A percentile compares a stretch with the other conserved stretches of the same genome.
These are phyloP conservation scores for Phalanger gymnotis DNA, from an alignment of 2,797 vertebrate genomes.

Conservation along the genomic window DNA sequence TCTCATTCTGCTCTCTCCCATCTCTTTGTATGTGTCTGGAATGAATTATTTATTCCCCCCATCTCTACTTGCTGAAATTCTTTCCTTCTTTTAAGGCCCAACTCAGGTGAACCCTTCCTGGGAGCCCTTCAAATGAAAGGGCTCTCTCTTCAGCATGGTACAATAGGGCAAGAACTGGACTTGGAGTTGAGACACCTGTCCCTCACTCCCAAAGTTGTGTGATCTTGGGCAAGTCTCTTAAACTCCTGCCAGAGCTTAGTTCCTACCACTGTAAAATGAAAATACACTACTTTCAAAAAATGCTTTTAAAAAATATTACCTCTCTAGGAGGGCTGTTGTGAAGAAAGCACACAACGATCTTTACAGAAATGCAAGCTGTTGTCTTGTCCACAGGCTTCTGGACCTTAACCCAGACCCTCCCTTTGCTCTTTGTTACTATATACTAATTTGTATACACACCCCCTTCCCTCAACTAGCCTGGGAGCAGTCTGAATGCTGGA, in stretches of 20 bases:
- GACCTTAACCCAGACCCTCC: not conserved
- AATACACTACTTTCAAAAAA: not conserved
- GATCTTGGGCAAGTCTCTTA: not conserved
- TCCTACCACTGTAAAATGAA: not conserved
- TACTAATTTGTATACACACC: not conserved
- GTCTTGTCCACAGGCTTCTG: not conserved
- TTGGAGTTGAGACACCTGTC: not conserved
- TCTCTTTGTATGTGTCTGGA: not conserved
- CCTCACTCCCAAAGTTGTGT: not conserved
- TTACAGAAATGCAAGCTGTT: not conserved
- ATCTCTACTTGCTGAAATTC: not conserved
- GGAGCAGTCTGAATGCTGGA: not conserved
- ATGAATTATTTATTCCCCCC: not conserved
- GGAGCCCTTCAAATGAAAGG: not conserved
- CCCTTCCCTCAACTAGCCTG: not conserved
- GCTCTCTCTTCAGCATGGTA: not conserved
- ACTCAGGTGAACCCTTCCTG: not conserved
- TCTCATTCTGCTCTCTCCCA: not conserved
- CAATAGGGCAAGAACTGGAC: not conserved
- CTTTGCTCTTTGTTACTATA: not conserved
- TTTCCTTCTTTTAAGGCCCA: not conserved
- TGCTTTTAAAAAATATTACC: not conserved
- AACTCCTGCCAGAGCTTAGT: not conserved
- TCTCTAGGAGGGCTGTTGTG: not conserved
- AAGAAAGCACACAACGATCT: not conserved